phyloP scores from a whole-genome alignment of 2,113 vertebrate species.

The Gambusia holbrooki region DNA sequence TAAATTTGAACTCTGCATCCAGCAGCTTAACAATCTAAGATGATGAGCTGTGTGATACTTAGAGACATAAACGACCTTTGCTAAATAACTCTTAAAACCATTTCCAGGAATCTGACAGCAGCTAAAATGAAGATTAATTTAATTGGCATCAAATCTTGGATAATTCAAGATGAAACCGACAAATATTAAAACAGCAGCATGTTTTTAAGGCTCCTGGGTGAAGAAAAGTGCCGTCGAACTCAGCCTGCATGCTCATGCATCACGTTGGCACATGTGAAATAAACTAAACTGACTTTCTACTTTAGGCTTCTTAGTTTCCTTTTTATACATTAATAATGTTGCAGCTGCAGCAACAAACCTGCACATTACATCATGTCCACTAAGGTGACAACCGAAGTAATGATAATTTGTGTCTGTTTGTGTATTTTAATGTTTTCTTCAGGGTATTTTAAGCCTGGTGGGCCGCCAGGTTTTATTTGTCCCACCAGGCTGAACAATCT shows the following conservation, averaged over 20 bases:
- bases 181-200: neutral
- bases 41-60: slow-evolving; percentile 35
- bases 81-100: slow-evolving; percentile 59
- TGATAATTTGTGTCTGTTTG: neutral
- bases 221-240: neutral
- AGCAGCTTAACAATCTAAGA: slow-evolving; percentile 45
- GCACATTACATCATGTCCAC: too few species aligned
- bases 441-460: too few species aligned
- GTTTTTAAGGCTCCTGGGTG: neutral
- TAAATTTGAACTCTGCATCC: slow-evolving; percentile 34
- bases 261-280: neutral
- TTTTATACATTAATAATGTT: neutral
- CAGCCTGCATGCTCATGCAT: neutral
- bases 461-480: too few species aligned
- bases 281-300: neutral
- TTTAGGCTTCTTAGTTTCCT: neutral
- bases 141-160: neutral
- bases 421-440: neutral
- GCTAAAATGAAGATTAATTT: slow-evolving; percentile 9
- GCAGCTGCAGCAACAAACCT: too few species aligned
- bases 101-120: slow-evolving; percentile 8
- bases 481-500: too few species aligned
- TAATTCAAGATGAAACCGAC: slow-evolving; percentile 13
- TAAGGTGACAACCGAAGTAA: neutral
- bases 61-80: slow-evolving; percentile 35